Evolutionary conservation across 2,113 vertebrate genomes (phyloP).

Genomic region (Lipophrys pholis): DNA sequence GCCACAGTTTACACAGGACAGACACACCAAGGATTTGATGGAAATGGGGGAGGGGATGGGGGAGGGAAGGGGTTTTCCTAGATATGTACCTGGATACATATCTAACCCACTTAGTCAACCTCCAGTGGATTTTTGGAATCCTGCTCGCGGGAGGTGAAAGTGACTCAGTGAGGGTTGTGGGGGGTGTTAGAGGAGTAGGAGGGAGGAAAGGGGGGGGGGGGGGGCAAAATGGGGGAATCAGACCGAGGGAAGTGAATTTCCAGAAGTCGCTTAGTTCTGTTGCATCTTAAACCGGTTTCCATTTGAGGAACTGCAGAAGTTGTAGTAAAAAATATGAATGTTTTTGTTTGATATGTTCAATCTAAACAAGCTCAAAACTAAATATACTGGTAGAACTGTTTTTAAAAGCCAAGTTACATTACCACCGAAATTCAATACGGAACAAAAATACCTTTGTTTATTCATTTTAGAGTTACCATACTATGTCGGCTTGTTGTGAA

Average conservation of each 20-base stretch:
- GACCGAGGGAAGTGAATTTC: slow-evolving; percentile 54
- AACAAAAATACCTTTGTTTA: no score
- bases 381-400: no score
- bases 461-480: no score
- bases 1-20: slow-evolving; percentile 69
- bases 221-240: slow-evolving; percentile 1
- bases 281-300: slow-evolving; percentile 35
- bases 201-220: background rate
- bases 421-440: no score
- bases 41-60: slow-evolving; percentile 31
- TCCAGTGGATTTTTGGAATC: slow-evolving; percentile 6
- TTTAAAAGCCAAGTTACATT: no score
- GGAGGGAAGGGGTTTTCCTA: background rate
- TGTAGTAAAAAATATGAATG: no score
- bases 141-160: slow-evolving; percentile 11
- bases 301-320: no score
- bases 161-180: slow-evolving; percentile 4
- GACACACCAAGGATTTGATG: slow-evolving; percentile 81
- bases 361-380: no score
- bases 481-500: no score
- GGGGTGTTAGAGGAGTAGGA: background rate
- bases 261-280: background rate
- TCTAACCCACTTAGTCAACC: slow-evolving; percentile 45
- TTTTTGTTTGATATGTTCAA: no score
- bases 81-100: slow-evolving; percentile 37